Conservation (phyloP, 2,113 vertebrate genomes). For the Delphinapterus leucas region DNA sequence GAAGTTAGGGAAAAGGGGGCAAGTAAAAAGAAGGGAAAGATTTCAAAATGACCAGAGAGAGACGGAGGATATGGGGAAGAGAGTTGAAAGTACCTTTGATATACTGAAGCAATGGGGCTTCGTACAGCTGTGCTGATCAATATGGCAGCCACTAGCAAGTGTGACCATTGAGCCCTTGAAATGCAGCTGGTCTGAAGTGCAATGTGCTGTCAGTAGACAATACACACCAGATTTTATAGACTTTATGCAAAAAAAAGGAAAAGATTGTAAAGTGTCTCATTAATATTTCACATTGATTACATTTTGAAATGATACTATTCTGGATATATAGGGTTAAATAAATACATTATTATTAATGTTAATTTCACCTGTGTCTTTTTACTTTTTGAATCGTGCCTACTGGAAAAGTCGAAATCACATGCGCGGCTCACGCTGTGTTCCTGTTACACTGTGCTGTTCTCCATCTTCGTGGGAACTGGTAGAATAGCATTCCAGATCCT, state of each 20-base stretch:
- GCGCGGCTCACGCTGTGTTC: neutral
- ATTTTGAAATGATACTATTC: neutral
- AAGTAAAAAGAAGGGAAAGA: neutral
- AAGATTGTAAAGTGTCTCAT: neutral
- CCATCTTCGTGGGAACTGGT: neutral
- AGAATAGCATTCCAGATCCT: too few species aligned
- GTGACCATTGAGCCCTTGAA: neutral
- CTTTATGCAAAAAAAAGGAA: neutral
- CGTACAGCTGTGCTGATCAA: neutral
- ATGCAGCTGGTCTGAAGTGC: neutral
- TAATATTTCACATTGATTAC: neutral
- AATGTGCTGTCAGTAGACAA: neutral
- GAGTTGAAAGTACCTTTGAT: neutral
- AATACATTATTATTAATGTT: neutral
- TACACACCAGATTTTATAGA: neutral
- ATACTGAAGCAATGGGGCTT: neutral
- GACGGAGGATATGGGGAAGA: rapidly evolving
- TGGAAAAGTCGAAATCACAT: neutral
- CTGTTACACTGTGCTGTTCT: neutral
- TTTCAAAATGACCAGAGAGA: neutral
- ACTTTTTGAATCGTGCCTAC: neutral
- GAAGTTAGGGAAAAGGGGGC: neutral
- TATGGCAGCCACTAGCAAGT: rapidly evolving
- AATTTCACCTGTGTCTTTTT: neutral
- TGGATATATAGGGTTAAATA: neutral